Conservation (phyloP, 1,140 invertebrate genomes). For the Listronotus oregonensis region DNA sequence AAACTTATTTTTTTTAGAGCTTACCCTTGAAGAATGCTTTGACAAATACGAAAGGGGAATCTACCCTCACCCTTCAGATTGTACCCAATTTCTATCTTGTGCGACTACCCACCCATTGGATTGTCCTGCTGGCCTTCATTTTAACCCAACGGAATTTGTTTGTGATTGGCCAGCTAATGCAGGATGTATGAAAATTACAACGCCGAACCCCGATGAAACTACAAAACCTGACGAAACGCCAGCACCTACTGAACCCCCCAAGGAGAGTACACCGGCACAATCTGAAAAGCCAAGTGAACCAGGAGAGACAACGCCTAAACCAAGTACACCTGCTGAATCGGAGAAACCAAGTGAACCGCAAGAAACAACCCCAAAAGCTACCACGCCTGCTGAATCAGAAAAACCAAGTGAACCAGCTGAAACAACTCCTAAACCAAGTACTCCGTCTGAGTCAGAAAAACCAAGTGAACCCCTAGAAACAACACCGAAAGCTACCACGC, state of each 20-base stretch:
- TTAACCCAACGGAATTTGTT: slow-evolving; percentile 48
- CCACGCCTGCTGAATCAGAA: neutral
- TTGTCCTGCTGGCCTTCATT: slow-evolving; percentile 53
- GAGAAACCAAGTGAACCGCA: slow-evolving; percentile 1
- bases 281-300: slow-evolving; percentile 15
- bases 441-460: slow-evolving; percentile 1
- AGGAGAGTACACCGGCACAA: slow-evolving; percentile 7
- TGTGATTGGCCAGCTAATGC: slow-evolving; percentile 54
- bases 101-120: slow-evolving; percentile 39
- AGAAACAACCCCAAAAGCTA: neutral
- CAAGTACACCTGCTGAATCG: neutral
- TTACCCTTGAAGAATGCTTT: slow-evolving; percentile 31
- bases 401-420: neutral
- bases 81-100: slow-evolving; percentile 35
- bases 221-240: slow-evolving; percentile 4
- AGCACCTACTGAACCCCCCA: slow-evolving; percentile 4
- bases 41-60: slow-evolving; percentile 34
- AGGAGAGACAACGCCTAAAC: slow-evolving; percentile 17
- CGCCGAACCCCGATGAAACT: slow-evolving; percentile 12
- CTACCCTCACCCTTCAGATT: slow-evolving; percentile 31
- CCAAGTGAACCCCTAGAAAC: neutral
- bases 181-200: slow-evolving; percentile 39
- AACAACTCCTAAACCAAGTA: slow-evolving; percentile 8
- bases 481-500: neutral
- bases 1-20: slow-evolving; percentile 17